A percentile compares a stretch with the other conserved stretches of the same genome.
Conservation (phyloP, 92 coral and sea anemone species). For the Chrysogorgia sp. region DNA sequence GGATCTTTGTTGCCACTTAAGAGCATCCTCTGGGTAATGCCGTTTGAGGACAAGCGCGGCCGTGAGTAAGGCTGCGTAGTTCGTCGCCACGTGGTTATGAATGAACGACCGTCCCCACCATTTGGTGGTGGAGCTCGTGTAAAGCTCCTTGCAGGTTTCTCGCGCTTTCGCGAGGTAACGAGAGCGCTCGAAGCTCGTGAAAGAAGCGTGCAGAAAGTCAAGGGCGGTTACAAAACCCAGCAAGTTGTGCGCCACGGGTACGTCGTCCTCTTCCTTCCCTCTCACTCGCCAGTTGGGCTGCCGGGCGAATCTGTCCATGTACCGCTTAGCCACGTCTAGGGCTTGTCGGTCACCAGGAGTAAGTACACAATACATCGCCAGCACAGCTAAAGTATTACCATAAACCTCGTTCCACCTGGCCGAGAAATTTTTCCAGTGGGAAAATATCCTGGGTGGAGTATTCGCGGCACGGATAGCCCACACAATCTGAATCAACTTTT, state of each 20-base stretch:
- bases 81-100: constrained; percentile 94
- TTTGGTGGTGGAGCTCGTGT: constrained; percentile 39
- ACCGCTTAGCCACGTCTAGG: constrained; percentile 60
- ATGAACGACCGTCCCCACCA: constrained; percentile 83
- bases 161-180: constrained; percentile 65
- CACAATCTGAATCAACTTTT: no score
- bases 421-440: constrained; percentile 66
- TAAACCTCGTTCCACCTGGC: constrained; percentile 85
- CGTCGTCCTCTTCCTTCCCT: constrained; percentile 75
- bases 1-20: constrained; percentile 69
- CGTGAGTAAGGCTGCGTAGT: constrained; percentile 79
- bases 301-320: constrained; percentile 68
- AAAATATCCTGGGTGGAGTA: no score
- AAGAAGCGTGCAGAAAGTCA: constrained; percentile 68
- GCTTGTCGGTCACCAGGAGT: constrained; percentile 64
- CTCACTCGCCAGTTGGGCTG: constrained; percentile 86
- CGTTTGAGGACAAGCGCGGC: constrained; percentile 71
- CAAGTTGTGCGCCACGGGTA: constrained; percentile 86
- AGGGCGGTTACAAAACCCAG: constrained; percentile 86
- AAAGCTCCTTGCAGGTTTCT: constrained; percentile 61
- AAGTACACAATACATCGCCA: constrained; percentile 79
- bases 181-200: constrained; percentile 62
- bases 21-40: constrained; percentile 56
- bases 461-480: no score
- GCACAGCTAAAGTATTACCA: constrained; percentile 70